Evolutionary conservation across 2,113 vertebrate genomes (phyloP), one percentile per base, ranked within the genome.

Genomic region (Neodon shergylaensis): DNA sequence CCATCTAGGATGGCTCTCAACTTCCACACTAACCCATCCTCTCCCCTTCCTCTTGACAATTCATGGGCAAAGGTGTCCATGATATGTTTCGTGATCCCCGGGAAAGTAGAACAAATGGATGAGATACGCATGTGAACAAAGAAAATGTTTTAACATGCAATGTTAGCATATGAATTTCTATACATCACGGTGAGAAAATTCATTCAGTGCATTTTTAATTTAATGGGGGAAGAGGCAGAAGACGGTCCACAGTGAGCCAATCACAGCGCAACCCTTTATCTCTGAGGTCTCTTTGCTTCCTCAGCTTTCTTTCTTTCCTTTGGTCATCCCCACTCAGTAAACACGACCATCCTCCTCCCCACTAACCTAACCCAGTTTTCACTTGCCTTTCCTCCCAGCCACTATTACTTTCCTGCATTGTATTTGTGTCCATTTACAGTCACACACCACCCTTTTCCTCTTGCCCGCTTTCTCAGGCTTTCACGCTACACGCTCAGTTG

Each of bases 61-160:
- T 33, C 3, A 16, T 14, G n/a, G 74, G 24, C 31, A 42, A 28
- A 70, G 2, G 26, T 65, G 7, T n/a, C 24, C 47, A 47, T 1
- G 39, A 49, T 49, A 85, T 33, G 58, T 42, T 84, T 68, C 26
- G 6, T 13, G 5, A 17, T 5, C 7, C 36, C 36, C 74, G 88
- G 86, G 78, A 33, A 83, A 68, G 82, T 42, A 63, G 28, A 94
- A 94, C 63, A 85, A 88, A 95, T 47, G 36, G 63, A 19, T 24
- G 28, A 87, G 90, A 28, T 42, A 77, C 0, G 21, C 88, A 58
- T 81, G 3, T 54, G 24, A 54, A 82, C 24, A 66, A 91, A 79
- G 47, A 72, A 93, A 94, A 58, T 42, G n/a, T 47, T 90, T 90
- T 54, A 63, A 54, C 73, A 63, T 24, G 14, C 54, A 81, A 54